Conservation (phyloP, 1,140 invertebrate species). For the Drosophila tani region DNA sequence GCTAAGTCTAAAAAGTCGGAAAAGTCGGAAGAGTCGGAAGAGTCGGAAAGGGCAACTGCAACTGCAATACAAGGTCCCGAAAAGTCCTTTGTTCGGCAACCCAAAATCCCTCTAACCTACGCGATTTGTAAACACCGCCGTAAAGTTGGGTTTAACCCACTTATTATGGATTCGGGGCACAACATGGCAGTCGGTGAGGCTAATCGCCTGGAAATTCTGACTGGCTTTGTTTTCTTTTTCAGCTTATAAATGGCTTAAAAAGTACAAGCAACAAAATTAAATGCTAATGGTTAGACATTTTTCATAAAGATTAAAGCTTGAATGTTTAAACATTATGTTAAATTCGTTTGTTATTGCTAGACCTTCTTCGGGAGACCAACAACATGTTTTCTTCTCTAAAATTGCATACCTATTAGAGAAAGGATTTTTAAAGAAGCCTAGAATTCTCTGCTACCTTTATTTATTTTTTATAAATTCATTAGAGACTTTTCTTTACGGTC, state of each 20-base stretch:
- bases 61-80: constrained; percentile 37
- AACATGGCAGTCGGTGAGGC: neutral
- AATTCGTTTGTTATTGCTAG: too few relatives aligned
- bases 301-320: neutral
- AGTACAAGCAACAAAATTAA: neutral
- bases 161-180: constrained; percentile 38
- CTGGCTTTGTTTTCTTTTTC: neutral
- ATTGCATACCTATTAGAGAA: neutral
- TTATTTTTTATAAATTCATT: too few relatives aligned
- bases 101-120: neutral
- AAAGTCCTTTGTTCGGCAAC: constrained; percentile 11
- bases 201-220: constrained; percentile 10
- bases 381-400: too few relatives aligned
- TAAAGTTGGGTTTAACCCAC: constrained; percentile 26
- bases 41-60: constrained; percentile 23
- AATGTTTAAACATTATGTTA: too few relatives aligned
- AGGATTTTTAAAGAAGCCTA: neutral
- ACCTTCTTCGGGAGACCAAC: too few relatives aligned
- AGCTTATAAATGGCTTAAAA: neutral
- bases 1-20: constrained; percentile 9
- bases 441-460: neutral
- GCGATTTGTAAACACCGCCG: constrained; percentile 5
- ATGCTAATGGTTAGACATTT: neutral
- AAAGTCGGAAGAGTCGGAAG: constrained; percentile 4
- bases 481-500: too few relatives aligned